A percentile compares a stretch with the other conserved stretches of the same genome.
These are phyloP conservation scores for Plestiodon gilberti DNA, from an alignment of 2,113 vertebrate genomes.

Conservation along the genomic window DNA sequence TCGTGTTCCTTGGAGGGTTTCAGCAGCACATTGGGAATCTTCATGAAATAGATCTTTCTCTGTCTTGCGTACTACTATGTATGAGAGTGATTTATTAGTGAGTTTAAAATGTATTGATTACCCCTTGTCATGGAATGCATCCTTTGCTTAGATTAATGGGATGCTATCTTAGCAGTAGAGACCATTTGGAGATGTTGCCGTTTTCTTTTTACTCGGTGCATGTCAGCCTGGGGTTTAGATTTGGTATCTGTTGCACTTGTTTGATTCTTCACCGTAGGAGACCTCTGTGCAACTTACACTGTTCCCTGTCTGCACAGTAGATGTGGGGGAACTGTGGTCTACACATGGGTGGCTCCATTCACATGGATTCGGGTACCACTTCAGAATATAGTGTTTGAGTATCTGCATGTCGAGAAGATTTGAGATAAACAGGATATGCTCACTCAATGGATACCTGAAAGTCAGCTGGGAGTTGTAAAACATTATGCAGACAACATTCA, in stretches of 20 bases:
- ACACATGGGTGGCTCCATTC: neutral
- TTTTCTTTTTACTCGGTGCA: neutral
- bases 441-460: too few species aligned
- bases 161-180: neutral
- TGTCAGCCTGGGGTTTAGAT: neutral
- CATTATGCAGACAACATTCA: too few species aligned
- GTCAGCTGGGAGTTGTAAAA: too few species aligned
- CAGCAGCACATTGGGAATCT: neutral
- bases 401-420: too few species aligned
- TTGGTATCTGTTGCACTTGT: neutral
- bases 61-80: neutral
- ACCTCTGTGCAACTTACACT: neutral
- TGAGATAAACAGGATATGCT: too few species aligned
- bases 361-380: too few species aligned
- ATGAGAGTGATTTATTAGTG: neutral
- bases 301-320: neutral
- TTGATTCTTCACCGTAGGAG: neutral
- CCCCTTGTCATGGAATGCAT: neutral
- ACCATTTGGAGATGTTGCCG: neutral
- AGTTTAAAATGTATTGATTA: conserved; percentile 40
- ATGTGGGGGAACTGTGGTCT: neutral
- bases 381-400: too few species aligned
- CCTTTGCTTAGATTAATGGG: conserved; percentile 10
- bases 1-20: neutral
- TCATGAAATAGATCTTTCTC: neutral